These are phyloP conservation scores for Toxostoma redivivum DNA, from an alignment of 2,113 vertebrate genomes.

Conservation along the genomic window DNA sequence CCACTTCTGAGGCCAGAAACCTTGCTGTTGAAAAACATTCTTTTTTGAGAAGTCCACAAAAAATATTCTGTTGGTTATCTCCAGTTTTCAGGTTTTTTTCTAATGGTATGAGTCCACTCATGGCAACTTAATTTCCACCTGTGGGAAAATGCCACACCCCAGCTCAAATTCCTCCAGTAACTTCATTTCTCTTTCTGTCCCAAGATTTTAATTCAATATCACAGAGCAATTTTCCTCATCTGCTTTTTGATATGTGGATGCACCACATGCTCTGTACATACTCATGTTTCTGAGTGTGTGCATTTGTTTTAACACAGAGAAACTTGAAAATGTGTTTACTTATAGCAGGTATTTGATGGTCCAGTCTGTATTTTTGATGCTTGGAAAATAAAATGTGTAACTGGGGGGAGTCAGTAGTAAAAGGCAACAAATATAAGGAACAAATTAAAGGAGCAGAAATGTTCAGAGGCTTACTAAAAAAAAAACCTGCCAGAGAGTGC, in stretches of 20 bases:
- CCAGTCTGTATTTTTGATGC: not conserved
- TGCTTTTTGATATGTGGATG: not conserved
- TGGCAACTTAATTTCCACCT: not conserved
- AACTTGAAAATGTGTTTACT: not conserved
- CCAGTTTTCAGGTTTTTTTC: not conserved
- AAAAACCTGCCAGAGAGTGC: not conserved
- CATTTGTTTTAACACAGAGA: not conserved
- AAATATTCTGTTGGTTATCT: not conserved
- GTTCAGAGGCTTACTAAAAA: not conserved
- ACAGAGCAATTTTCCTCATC: not conserved
- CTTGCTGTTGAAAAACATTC: not conserved
- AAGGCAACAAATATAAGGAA: not conserved
- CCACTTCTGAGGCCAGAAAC: not conserved
- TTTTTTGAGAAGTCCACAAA: not conserved
- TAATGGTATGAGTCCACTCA: not conserved
- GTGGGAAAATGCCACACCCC: not conserved
- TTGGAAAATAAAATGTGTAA: not conserved
- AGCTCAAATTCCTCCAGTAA: not conserved
- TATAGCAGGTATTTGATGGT: not conserved
- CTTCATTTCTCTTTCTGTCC: not conserved
- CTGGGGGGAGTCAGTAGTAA: not conserved
- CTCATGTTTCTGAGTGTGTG: fast-evolving
- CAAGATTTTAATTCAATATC: not conserved
- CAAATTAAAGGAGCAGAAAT: not conserved
- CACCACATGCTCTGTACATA: not conserved